Percentiles rank a stretch among this genome's conserved stretches.
phyloP scores from a whole-genome alignment of 2,888 invertebrate genomes.

The Autographa gamma region DNA sequence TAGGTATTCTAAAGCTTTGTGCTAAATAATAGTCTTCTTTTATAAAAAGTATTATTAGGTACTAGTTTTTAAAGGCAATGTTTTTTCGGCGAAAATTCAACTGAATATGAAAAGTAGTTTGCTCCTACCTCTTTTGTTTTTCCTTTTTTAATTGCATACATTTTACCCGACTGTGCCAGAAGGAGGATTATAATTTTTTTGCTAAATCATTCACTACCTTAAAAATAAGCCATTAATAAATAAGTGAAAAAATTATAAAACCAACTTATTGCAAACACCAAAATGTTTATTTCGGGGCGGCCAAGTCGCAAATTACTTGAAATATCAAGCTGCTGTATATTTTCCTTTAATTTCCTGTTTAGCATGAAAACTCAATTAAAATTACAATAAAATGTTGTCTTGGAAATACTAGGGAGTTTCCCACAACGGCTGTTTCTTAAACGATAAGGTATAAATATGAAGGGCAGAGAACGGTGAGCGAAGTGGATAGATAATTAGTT shows the following conservation, averaged over 20 bases:
- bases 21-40: constrained; percentile 23
- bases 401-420: constrained; percentile 27
- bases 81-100: too few species aligned
- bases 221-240: not conserved
- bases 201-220: not conserved
- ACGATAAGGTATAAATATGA: constrained; percentile 29
- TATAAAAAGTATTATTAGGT: too few species aligned
- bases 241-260: not conserved
- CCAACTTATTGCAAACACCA: not conserved
- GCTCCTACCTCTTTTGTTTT: too few species aligned
- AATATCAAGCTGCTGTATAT: constrained; percentile 24
- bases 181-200: too few species aligned
- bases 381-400: constrained; percentile 53
- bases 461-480: not conserved
- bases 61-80: too few species aligned
- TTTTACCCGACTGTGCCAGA: too few species aligned
- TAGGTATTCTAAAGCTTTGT: constrained; percentile 32
- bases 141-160: too few species aligned
- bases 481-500: constrained; percentile 18
- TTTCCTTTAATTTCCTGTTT: constrained; percentile 39
- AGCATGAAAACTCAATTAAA: constrained; percentile 54
- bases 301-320: constrained; percentile 22
- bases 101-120: too few species aligned
- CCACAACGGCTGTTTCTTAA: constrained; percentile 27
- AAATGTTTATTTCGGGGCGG: constrained; percentile 12